phyloP scores from a whole-genome alignment of 2,113 vertebrate species.

The Tylochromis polylepis region DNA sequence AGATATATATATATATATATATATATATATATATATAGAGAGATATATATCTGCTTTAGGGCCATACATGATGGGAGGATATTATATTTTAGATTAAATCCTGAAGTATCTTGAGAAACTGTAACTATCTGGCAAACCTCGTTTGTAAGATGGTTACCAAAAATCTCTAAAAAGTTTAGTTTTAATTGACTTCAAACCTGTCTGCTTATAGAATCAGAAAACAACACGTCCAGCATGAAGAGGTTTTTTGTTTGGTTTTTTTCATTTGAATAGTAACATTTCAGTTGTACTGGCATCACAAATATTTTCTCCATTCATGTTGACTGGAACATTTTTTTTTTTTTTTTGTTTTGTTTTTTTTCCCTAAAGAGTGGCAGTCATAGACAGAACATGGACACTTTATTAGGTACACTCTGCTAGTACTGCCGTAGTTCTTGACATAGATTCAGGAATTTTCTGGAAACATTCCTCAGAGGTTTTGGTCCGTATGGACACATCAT shows the following conservation, averaged over 20 bases:
- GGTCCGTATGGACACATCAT: neutral
- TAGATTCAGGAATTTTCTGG: neutral
- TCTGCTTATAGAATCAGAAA: neutral
- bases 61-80: neutral
- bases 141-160: neutral
- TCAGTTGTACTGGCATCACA: neutral
- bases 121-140: neutral
- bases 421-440: neutral
- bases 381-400: neutral
- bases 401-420: neutral
- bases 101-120: neutral
- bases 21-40: no score
- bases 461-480: neutral
- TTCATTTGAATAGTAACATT: neutral
- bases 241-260: neutral
- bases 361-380: neutral
- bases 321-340: neutral
- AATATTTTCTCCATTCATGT: neutral
- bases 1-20: no score
- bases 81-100: neutral
- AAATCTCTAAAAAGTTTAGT: neutral
- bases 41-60: no score
- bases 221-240: neutral
- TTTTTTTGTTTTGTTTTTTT: neutral
- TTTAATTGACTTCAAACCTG: neutral